Conservation (phyloP, 2,888 invertebrate genomes). For the Mystacides longicornis region DNA sequence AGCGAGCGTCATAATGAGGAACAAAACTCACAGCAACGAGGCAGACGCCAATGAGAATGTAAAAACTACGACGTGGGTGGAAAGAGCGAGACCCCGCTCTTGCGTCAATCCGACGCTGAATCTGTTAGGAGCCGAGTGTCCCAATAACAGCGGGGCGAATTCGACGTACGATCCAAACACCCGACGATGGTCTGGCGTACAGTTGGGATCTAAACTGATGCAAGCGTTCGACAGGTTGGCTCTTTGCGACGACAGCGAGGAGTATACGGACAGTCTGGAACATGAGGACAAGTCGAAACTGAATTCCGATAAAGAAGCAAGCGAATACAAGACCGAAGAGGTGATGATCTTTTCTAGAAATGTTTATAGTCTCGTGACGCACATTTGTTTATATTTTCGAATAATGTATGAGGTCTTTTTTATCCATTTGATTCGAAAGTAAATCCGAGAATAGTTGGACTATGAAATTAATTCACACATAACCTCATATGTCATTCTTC, state of each 20-base stretch:
- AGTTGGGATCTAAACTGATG: slow-evolving; percentile 62
- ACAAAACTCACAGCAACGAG: slow-evolving; percentile 43
- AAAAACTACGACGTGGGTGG: slow-evolving; percentile 37
- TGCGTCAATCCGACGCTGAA: slow-evolving; percentile 54
- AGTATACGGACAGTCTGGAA: slow-evolving; percentile 69
- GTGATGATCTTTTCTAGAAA: slow-evolving; percentile 12
- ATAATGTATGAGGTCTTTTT: neutral
- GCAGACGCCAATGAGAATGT: slow-evolving; percentile 50
- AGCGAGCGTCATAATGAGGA: slow-evolving; percentile 47
- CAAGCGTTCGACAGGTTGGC: slow-evolving; percentile 64
- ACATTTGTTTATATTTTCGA: neutral
- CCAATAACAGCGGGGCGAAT: slow-evolving; percentile 40
- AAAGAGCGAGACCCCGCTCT: slow-evolving; percentile 60
- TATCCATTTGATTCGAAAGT: too few relatives aligned
- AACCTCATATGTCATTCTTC: too few relatives aligned
- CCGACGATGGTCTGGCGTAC: slow-evolving; percentile 68
- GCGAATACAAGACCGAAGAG: slow-evolving; percentile 21
- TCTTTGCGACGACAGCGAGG: slow-evolving; percentile 59
- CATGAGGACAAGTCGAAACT: slow-evolving; percentile 34
- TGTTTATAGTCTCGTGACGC: neutral
- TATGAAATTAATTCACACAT: too few relatives aligned
- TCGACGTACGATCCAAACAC: slow-evolving; percentile 37
- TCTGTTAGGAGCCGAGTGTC: slow-evolving; percentile 37
- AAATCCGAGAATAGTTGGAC: too few relatives aligned
- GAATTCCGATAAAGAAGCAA: slow-evolving; percentile 26